These are phyloP conservation scores for Helostoma temminkii DNA, from an alignment of 2,797 vertebrate species.

Conservation along the genomic window DNA sequence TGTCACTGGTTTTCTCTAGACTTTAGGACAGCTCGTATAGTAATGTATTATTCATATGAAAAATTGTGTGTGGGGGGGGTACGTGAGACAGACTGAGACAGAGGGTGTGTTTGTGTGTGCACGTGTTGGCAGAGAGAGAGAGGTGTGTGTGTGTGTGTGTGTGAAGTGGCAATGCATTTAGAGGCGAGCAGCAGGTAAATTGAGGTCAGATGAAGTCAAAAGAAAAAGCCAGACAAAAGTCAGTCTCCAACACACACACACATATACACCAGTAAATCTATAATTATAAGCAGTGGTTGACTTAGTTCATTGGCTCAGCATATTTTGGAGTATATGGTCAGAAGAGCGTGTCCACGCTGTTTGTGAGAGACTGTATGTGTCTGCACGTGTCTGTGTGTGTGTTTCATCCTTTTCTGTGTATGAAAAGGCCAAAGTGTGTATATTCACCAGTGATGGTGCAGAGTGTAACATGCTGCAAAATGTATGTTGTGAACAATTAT, in stretches of 20 bases:
- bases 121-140: constrained; percentile 15
- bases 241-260: constrained; percentile 22
- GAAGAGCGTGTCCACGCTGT: constrained; percentile 22
- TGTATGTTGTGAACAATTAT: not conserved
- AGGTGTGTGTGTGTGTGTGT: constrained; percentile 2
- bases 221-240: constrained; percentile 62
- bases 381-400: not conserved
- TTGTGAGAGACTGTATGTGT: constrained; percentile 20
- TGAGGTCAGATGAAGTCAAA: constrained; percentile 76
- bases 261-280: constrained; percentile 52
- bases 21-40: constrained; percentile 47
- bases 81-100: constrained; percentile 2
- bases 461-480: constrained; percentile 8
- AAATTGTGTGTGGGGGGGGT: constrained; percentile 22
- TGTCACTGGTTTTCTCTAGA: constrained; percentile 30
- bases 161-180: constrained; percentile 38
- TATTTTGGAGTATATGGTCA: constrained; percentile 57
- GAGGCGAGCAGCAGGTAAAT: constrained; percentile 67
- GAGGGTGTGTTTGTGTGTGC: constrained; percentile 7
- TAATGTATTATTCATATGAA: constrained; percentile 70
- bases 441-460: not conserved
- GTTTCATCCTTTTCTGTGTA: not conserved
- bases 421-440: not conserved
- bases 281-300: constrained; percentile 70
- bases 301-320: constrained; percentile 62